These are phyloP conservation scores for Columba livia DNA, from an alignment of 2,113 vertebrate genomes.

Conservation along the genomic window DNA sequence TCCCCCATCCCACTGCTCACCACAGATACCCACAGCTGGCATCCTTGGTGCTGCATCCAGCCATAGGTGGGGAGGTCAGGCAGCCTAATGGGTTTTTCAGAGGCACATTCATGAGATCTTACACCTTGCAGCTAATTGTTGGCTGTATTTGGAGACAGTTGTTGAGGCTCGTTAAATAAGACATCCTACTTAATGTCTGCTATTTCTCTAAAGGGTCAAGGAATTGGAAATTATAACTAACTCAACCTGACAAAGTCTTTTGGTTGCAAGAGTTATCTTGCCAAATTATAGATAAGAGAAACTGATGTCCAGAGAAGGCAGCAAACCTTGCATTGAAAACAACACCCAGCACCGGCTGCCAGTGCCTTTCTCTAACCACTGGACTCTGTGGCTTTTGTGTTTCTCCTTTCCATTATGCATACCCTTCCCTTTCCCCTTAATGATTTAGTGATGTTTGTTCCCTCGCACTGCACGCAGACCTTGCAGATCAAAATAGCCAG, in stretches of 20 bases:
- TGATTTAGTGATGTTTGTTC: conserved; percentile 76
- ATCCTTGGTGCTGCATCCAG: rapidly evolving
- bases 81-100: rapidly evolving
- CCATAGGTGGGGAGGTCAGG: rapidly evolving
- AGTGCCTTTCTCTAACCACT: background rate
- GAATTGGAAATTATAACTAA: background rate
- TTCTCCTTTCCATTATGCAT: conserved; percentile 70
- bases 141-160: background rate
- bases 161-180: background rate
- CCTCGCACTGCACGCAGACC: conserved; percentile 69
- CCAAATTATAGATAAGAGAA: background rate
- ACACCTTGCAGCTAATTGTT: background rate
- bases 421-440: conserved; percentile 63
- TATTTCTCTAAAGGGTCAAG: background rate
- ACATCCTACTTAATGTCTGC: rapidly evolving
- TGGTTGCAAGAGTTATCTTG: background rate
- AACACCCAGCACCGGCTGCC: background rate
- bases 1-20: background rate
- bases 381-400: conserved; percentile 30
- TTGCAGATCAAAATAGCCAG: conserved; percentile 75
- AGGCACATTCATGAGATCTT: background rate
- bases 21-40: rapidly evolving
- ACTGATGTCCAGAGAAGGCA: background rate
- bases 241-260: background rate
- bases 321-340: background rate